Base-by-base conservation (phyloP, 2,888 invertebrate species). In the Acanthococcus lagerstroemiae region DNA sequence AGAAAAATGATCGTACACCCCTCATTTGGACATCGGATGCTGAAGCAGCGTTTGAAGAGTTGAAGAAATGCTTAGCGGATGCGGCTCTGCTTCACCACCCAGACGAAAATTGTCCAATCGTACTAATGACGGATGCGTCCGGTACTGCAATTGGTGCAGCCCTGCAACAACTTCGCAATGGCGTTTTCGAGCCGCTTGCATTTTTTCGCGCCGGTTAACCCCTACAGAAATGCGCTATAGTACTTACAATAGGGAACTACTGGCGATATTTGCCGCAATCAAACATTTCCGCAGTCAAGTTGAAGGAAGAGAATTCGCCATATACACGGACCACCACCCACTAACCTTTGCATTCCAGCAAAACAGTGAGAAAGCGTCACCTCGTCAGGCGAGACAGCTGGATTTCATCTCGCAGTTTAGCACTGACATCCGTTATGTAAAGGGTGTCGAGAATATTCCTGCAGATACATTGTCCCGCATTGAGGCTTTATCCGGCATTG, bases 271-370 rank as follows among this genome's bases (percentile, higher is more conserved):
- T n/a, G n/a, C n/a, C n/a, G n/a, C n/a, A n/a, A n/a, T 70, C 1
- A 48, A 63, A 27, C 48, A 68, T 45, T 71, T 70, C 37, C 22
- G 50, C 5, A 37, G 65, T 58, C 45, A 67, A 52, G 37, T 71
- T 1, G 71, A 71, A 60, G 69, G 69, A 4, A 58, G 66, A n/a
- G 4, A 3, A 5, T 70, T 71, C n/a, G 37, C 37, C 5, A 58
- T 70, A 3, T 69, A 54, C 44, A 70, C 70, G 3, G 70, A 70
- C 48, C 70, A 70, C 24, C 25, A 44, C 55, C 68, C 70, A 4
- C 45, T 70, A 2, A 37, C 26, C 7, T 54, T 25, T 45, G 70
- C 69, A 1, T 69, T 70, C 48, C n/a, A 54, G 5, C 68, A 70
- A 25, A 68, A 67, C 5, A 54, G 27, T 1, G 55, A 57, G 2